Percentiles rank a stretch among this genome's conserved stretches.
Evolutionary conservation across 53 echinoderm and acorn worm species (phyloP).

Genomic region (Patiria pectinifera): DNA sequence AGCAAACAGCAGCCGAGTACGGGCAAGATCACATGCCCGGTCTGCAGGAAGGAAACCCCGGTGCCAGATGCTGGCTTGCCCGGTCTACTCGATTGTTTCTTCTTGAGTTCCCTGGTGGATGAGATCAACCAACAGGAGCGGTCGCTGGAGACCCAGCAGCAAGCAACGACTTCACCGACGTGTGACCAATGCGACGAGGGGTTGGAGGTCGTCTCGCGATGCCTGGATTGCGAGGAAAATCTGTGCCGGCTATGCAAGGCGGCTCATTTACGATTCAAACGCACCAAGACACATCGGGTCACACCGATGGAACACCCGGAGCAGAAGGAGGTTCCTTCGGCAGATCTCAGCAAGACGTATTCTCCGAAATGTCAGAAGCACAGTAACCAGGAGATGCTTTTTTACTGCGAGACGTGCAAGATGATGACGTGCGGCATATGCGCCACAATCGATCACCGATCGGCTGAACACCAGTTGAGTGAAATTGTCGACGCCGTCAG

Average conservation of each 20-base stretch:
- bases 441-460: neutral
- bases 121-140: neutral
- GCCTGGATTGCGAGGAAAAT: neutral
- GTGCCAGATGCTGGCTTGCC: too few species aligned
- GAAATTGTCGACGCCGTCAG: neutral
- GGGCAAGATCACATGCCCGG: too few species aligned
- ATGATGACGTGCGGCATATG: neutral
- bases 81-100: too few species aligned
- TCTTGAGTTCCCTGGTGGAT: too few species aligned
- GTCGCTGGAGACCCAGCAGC: neutral
- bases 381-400: neutral
- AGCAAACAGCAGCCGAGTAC: too few species aligned
- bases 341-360: neutral
- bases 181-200: neutral
- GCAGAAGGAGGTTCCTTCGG: neutral
- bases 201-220: neutral
- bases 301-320: neutral
- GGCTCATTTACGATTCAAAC: neutral
- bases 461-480: neutral
- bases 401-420: slow-evolving; percentile 21
- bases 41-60: too few species aligned
- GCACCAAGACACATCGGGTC: neutral
- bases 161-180: neutral
- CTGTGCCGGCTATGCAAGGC: neutral
- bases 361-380: neutral